A percentile compares a stretch with the other conserved stretches of the same genome.
Evolutionary conservation across 2,113 vertebrate genomes (phyloP).

Genomic region (Pachycephala philippinensis): DNA sequence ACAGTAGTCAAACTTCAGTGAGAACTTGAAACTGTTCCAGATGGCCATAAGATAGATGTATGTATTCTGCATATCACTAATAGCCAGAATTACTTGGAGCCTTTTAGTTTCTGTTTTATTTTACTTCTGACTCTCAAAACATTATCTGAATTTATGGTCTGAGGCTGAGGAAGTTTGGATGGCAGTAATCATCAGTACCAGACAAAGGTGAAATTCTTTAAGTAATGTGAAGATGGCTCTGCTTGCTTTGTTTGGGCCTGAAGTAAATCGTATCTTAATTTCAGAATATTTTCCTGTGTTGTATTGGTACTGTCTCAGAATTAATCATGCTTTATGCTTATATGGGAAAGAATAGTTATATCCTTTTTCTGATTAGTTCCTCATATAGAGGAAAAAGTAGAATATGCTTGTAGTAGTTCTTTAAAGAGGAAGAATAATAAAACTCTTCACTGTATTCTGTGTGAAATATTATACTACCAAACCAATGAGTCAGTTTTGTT

Average conservation of each 20-base stretch:
- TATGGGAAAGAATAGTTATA: neutral
- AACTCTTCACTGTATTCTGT: neutral
- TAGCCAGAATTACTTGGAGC: conserved; percentile 16
- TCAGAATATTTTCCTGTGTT: neutral
- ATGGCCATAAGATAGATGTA: neutral
- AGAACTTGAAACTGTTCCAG: neutral
- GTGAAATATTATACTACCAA: conserved; percentile 1
- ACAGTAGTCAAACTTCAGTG: neutral
- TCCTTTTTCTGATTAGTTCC: neutral
- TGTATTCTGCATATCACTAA: neutral
- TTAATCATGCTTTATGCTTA: neutral
- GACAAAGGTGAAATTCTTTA: conserved; percentile 4
- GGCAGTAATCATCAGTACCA: neutral
- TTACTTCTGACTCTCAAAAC: neutral
- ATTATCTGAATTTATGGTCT: conserved; percentile 10
- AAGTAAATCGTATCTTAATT: conserved; percentile 41
- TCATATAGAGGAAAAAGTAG: neutral
- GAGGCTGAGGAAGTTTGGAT: neutral
- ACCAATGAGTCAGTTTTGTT: neutral
- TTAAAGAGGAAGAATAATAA: neutral
- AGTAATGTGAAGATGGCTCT: neutral
- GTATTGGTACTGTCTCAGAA: neutral
- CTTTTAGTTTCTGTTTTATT: neutral
- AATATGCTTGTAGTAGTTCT: neutral
- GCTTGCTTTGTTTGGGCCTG: conserved; percentile 7